Conservation (phyloP, 2,888 invertebrate species). For the Ophion ventricosus region DNA sequence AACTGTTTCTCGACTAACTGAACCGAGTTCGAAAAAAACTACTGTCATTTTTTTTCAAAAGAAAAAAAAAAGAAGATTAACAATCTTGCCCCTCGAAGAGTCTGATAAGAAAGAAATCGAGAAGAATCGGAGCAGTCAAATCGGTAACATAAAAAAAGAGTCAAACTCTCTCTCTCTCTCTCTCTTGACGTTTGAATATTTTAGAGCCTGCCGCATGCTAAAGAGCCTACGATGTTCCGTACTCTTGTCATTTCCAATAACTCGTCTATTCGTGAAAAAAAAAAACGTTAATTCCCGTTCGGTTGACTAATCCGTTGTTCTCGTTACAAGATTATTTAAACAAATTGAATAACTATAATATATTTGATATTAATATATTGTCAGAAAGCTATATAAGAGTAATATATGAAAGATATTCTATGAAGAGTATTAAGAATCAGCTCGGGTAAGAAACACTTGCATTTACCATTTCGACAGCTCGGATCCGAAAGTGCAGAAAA, state of each 20-base stretch:
- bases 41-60: constrained; percentile 6
- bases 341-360: constrained; percentile 67
- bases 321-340: constrained; percentile 60
- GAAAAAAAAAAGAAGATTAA: constrained; percentile 10
- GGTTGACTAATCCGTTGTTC: constrained; percentile 23
- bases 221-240: neutral
- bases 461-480: constrained; percentile 41
- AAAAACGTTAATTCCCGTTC: neutral
- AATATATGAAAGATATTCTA: constrained; percentile 67
- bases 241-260: neutral
- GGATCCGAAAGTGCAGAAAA: neutral
- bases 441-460: constrained; percentile 18
- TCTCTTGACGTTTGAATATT: neutral
- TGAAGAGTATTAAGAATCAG: neutral
- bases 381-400: constrained; percentile 68
- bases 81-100: constrained; percentile 53
- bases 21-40: constrained; percentile 44
- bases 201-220: neutral
- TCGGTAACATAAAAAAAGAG: neutral
- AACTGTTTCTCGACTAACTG: constrained; percentile 26
- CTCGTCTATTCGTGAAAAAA: neutral
- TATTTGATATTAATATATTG: constrained; percentile 75
- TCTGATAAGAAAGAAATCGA: constrained; percentile 29
- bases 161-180: neutral
- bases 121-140: neutral